Percentiles rank a stretch among this genome's conserved stretches.
These are phyloP conservation scores for Philereme vetulata DNA, from an alignment of 2,888 invertebrate species.

Conservation along the genomic window DNA sequence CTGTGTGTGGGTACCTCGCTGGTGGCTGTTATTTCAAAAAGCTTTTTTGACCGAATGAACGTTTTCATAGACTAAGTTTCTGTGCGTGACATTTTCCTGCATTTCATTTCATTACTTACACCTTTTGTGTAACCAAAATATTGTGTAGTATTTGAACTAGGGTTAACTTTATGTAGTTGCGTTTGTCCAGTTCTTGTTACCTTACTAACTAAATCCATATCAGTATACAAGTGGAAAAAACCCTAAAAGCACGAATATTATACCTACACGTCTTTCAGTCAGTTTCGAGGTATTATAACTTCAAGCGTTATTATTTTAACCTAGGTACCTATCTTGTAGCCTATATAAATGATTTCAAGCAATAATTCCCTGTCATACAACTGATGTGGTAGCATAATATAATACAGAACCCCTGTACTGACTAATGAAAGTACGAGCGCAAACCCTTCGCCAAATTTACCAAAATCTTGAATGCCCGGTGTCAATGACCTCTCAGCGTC, in stretches of 20 bases:
- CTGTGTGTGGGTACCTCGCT: constrained; percentile 12
- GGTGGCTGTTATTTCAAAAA: constrained; percentile 19
- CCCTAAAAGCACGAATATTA: not conserved
- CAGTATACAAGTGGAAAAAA: not conserved
- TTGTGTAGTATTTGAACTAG: not conserved
- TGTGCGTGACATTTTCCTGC: not conserved
- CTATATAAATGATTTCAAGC: not conserved
- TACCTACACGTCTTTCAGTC: not conserved
- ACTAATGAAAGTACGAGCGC: constrained; percentile 13
- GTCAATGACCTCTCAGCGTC: constrained; percentile 47
- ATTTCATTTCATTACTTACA: not conserved
- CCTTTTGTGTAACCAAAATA: not conserved
- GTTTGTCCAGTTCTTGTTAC: not conserved
- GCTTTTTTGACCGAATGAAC: constrained; percentile 1
- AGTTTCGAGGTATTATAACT: not conserved
- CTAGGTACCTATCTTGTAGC: not conserved
- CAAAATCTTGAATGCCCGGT: constrained; percentile 33
- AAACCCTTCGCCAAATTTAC: constrained; percentile 31
- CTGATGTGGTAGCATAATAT: not conserved
- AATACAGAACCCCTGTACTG: not conserved
- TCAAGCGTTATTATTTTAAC: not conserved
- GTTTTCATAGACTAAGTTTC: not conserved
- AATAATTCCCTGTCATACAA: not conserved
- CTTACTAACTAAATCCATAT: not conserved
- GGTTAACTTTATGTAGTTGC: not conserved